A percentile compares a stretch with the other conserved stretches of the same genome.
phyloP scores from a whole-genome alignment of 2,797 vertebrate species.

The Falco peregrinus region DNA sequence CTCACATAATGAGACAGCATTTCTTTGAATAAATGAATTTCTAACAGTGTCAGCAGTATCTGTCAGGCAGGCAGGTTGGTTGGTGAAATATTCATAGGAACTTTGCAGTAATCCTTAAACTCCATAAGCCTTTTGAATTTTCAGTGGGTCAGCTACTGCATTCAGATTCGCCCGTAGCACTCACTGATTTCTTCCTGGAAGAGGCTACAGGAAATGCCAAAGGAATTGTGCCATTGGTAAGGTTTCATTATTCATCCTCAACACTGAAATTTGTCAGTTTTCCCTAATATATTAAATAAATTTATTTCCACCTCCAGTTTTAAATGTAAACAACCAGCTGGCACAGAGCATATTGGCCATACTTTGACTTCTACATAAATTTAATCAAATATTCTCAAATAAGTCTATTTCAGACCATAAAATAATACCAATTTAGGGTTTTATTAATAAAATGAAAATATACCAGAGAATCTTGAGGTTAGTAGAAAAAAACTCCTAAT shows the following conservation, averaged over 20 bases:
- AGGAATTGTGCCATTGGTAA: neutral
- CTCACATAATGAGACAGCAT: neutral
- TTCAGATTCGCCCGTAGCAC: neutral
- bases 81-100: neutral
- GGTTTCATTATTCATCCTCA: neutral
- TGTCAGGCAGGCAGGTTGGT: neutral
- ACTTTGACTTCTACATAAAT: neutral
- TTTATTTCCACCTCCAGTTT: neutral
- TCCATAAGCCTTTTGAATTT: neutral
- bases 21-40: constrained; percentile 11
- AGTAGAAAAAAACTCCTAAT: neutral
- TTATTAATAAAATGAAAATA: neutral
- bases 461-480: neutral
- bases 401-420: neutral
- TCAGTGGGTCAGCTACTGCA: neutral
- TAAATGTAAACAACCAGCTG: neutral
- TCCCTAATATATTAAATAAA: neutral
- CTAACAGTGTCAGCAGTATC: neutral
- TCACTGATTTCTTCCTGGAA: neutral
- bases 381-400: neutral
- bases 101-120: neutral
- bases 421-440: neutral
- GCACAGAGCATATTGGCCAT: neutral
- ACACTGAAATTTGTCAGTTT: neutral
- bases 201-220: neutral